Base-by-base conservation (phyloP, 1,140 invertebrate genomes). In the Ectropis grisescens region DNA sequence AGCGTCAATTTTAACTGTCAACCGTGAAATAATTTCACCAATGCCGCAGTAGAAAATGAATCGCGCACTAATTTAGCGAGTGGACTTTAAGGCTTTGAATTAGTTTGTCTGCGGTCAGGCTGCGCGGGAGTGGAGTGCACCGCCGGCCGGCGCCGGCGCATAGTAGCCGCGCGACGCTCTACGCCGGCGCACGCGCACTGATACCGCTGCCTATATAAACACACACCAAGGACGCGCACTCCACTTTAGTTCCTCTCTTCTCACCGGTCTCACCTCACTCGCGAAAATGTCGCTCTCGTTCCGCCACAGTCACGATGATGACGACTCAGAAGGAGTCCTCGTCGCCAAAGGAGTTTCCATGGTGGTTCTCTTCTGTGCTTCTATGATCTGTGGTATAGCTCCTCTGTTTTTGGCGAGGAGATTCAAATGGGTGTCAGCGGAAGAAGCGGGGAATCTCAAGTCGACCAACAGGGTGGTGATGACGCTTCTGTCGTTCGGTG, bases 401-500 rank as follows among this genome's bases (percentile, higher is more conserved):
- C 92, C 92, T 0, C 84, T 92, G 39, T 70, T 88, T 32, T 49
- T 93, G 10, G 85, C 89, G 2, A 87, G 76, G 36, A 85, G 80
- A 53, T 87, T 91, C 39, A 83, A 86, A 15, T 90, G 87, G 87
- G 51, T 82, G 3, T 52, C 55, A 1, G 43, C 75, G 1, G 57
- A 62, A 14, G 72, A 78, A n/a, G 70, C 70, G 2, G 48, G 58
- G 12, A 34, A 84, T 53, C 56, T 84, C 31, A 75, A 84, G 64
- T 78, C 50, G 4, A 79, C 48, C 19, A 79, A 82, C 37, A 55
- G 49, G 29, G 41, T 75, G 4, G 65, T 78, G 5, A 67, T 74
- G 54, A 59, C 65, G 2, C 45, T 96, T 9, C 83, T 95, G 14
- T 94, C 92, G 39, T 93, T 97, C 54, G 95, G 95, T 2, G 96